Evolutionary conservation across 2,113 vertebrate species (phyloP), one percentile per base, ranked within the genome.

Genomic region (Gymnocephalus cernua): DNA sequence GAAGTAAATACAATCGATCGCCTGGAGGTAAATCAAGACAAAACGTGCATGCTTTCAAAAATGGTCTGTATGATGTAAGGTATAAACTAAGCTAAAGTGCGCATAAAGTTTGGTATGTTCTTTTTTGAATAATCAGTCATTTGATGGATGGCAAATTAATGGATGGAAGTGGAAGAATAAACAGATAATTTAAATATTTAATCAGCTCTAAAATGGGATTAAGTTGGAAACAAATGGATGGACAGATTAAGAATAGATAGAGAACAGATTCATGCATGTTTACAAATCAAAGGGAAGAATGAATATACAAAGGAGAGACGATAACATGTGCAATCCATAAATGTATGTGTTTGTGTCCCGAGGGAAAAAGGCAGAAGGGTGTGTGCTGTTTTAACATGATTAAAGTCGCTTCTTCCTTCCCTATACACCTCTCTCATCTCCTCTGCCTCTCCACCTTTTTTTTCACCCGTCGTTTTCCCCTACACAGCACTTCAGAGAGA

Each of bases 331-430:
- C 29, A 1, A 74, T 74, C 50, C 32, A 57, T 83, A 50, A 25
- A 18, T 27, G 57, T 59, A 58, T 53, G 25, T 71, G 45, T 61
- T 5, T 57, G 2, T 76, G 21, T 73, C 44, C 23, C 62, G 41
- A 56, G 0, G 1, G 57, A 47, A 50, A 27, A 25, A 35, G 45
- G 51, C 21, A 45, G 69, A 23, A 25, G 15, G 3, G 29, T 19
- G 44, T 53, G 27, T 71, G 48, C 85, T 61, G 74, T 62, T 68
- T 68, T 85, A 83, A 80, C 54, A 25, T 67, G 80, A 89, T 84
- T 66, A 82, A 85, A 78, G 72, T 23, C 11, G 7, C 29, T 71
- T 82, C 66, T 70, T 29, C 32, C 54, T 69, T 50, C 21, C 44
- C 27, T 45, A 64, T 68, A 48, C 54, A 53, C 53, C 61, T 21